Evolutionary conservation across 2,888 invertebrate genomes (phyloP).

Genomic region (Phyllotreta striolata): DNA sequence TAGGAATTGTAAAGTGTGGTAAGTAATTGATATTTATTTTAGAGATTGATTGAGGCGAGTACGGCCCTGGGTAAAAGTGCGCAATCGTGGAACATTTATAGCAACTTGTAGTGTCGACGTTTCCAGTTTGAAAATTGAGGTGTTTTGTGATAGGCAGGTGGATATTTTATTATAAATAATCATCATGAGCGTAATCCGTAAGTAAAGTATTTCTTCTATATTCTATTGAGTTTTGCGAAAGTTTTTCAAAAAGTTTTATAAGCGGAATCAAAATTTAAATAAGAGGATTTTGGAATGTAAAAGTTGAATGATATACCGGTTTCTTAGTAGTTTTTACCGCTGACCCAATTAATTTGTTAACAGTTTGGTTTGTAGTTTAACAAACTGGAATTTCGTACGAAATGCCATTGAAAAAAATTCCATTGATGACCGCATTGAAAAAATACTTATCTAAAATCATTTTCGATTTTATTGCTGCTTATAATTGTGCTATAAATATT

Average conservation of each 20-base stretch:
- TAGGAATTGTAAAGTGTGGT: not conserved
- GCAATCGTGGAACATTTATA: slow-evolving; percentile 51
- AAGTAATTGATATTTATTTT: not conserved
- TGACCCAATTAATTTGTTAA: too few relatives aligned
- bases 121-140: slow-evolving; percentile 46
- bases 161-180: slow-evolving; percentile 32
- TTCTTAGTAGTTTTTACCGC: too few relatives aligned
- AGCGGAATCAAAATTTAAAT: slow-evolving; percentile 1
- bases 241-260: not conserved
- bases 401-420: too few relatives aligned
- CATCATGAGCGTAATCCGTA: slow-evolving; percentile 46
- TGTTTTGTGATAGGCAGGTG: slow-evolving; percentile 35
- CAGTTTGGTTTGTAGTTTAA: too few relatives aligned
- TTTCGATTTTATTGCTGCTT: too few relatives aligned
- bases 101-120: slow-evolving; percentile 43
- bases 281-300: not conserved
- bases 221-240: not conserved
- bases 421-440: too few relatives aligned
- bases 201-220: slow-evolving; percentile 30
- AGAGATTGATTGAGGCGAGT: slow-evolving; percentile 13
- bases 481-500: too few relatives aligned
- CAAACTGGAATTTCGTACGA: too few relatives aligned
- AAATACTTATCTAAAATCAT: too few relatives aligned
- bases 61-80: slow-evolving; percentile 40
- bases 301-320: too few relatives aligned